phyloP scores from a whole-genome alignment of 2,113 vertebrate genomes.

The Mus pahari region DNA sequence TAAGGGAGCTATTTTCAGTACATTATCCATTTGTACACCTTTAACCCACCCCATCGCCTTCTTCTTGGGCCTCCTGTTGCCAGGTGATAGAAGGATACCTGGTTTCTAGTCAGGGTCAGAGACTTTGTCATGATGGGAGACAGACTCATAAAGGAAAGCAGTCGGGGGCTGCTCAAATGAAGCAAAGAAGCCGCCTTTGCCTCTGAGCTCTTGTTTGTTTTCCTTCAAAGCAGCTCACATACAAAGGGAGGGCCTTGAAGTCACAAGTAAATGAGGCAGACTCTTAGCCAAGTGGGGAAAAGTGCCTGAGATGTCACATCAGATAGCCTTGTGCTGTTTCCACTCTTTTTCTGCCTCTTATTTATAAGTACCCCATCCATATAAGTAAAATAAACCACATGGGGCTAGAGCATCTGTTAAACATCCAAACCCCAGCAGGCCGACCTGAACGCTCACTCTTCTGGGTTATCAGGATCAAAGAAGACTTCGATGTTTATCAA shows the following conservation, averaged over 20 bases:
- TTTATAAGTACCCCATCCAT: constrained; percentile 83
- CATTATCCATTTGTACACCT: neutral
- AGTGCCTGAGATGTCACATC: constrained; percentile 58
- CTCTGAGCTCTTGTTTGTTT: constrained; percentile 72
- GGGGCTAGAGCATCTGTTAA: constrained; percentile 84
- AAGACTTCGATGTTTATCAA: constrained; percentile 85
- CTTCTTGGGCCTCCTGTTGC: neutral
- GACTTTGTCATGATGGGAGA: constrained; percentile 5
- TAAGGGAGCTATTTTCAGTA: neutral
- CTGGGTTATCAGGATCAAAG: constrained; percentile 89
- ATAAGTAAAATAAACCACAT: constrained; percentile 86
- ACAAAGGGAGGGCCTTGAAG: constrained; percentile 58
- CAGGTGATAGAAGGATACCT: constrained; percentile 30
- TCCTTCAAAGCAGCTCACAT: constrained; percentile 61
- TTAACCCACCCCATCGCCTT: neutral
- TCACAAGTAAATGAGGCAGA: constrained; percentile 55
- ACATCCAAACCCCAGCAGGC: constrained; percentile 86
- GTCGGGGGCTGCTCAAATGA: constrained; percentile 34
- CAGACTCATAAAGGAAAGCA: constrained; percentile 52
- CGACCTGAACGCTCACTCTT: constrained; percentile 86
- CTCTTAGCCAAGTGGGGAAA: constrained; percentile 66
- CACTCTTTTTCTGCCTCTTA: constrained; percentile 85
- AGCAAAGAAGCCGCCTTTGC: neutral
- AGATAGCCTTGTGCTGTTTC: constrained; percentile 78
- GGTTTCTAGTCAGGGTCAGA: constrained; percentile 33